These are phyloP conservation scores for Chromis chromis DNA, from an alignment of 2,797 vertebrate genomes.

Conservation along the genomic window DNA sequence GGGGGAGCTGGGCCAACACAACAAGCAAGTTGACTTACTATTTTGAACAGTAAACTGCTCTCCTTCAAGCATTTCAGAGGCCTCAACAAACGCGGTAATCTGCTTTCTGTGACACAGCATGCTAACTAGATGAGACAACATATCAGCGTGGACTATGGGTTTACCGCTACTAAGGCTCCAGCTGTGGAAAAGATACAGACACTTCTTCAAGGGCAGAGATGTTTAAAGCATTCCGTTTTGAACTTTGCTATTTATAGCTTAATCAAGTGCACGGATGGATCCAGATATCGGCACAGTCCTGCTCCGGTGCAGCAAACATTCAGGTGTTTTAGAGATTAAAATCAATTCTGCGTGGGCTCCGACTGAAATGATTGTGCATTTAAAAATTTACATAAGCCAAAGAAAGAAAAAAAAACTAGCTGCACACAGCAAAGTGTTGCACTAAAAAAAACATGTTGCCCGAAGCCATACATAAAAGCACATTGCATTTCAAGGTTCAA, in stretches of 20 bases:
- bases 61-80: slow-evolving; percentile 40
- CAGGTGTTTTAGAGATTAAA: not conserved
- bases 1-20: slow-evolving; percentile 38
- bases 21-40: slow-evolving; percentile 42
- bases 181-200: slow-evolving; percentile 36
- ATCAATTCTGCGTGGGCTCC: not conserved
- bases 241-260: not conserved
- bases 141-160: slow-evolving; percentile 28
- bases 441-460: not conserved
- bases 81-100: slow-evolving; percentile 35
- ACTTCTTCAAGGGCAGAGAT: slow-evolving; percentile 37
- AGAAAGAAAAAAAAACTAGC: slow-evolving; percentile 3
- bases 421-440: not conserved
- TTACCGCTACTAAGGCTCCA: slow-evolving; percentile 30
- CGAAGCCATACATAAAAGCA: not conserved
- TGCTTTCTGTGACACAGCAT: slow-evolving; percentile 43
- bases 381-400: not conserved
- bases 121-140: slow-evolving; percentile 52
- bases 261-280: not conserved
- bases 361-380: not conserved
- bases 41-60: slow-evolving; percentile 39
- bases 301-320: not conserved
- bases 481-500: not conserved
- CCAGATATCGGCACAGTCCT: not conserved
- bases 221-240: slow-evolving; percentile 13